Base-by-base conservation (phyloP, 2,888 invertebrate species). In the Nomada goodeniana region DNA sequence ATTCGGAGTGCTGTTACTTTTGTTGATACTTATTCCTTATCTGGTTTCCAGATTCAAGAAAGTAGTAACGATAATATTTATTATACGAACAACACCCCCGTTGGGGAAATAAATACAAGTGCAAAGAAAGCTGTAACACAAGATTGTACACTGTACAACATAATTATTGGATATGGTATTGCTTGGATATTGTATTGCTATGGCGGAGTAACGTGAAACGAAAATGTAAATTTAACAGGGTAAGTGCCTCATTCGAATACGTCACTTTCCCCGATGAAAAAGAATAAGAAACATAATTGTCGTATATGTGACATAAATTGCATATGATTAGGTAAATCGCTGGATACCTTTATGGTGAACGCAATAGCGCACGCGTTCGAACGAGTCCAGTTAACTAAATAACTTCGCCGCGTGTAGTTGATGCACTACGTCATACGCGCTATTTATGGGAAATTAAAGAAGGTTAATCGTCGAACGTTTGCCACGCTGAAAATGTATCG, bases 371-470 rank as follows among this genome's bases (percentile, higher is more conserved):
- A 80, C 61, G 80, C 65, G 53, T 61, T 20, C 60, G 20, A 50
- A 36, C 29, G 55, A 55, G 50, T 26, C n/a, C n/a, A 18, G 59
- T 47, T 60, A 63, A 57, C 57, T 59, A 44, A 61, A 72, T 57
- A 63, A 72, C 63, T 52, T 68, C 26, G 13, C 20, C 20, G 67
- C 59, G 69, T 44, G 68, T 64, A 53, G 47, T 20, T 26, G 60
- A 26, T 26, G 55, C 53, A 44, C 69, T 75, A 61, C 65, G 50
- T 69, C 59, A 53, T 74, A 61, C 23, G 36, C 53, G 47, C 42
- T 53, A 75, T 82, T 82, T 81, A 50, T 44, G 53, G 13, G 61
- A 44, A 67, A 80, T 63, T 80, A 80, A 67, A 80, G 26, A 42
- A 7, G 80, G 80, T 80, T 80, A 63, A 67, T 65, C 65, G 20